Conservation (phyloP, 2,888 invertebrate species). For the Anagyrus pseudococci region DNA sequence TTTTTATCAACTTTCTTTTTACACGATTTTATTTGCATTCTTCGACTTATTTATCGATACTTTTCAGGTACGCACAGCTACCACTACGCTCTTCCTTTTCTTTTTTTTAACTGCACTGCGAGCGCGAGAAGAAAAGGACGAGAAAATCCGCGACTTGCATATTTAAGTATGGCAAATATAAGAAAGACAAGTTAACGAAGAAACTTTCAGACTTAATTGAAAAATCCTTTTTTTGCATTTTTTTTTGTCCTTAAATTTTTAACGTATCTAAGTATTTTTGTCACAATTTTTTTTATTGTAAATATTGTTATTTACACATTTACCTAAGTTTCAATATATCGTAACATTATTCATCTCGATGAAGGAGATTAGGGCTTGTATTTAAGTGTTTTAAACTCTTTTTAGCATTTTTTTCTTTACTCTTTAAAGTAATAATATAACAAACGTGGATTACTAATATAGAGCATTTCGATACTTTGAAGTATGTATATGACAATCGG, state of each 20-base stretch:
- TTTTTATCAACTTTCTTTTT: constrained; percentile 9
- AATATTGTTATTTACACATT: constrained; percentile 60
- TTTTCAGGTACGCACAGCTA: constrained; percentile 40
- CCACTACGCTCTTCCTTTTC: constrained; percentile 39
- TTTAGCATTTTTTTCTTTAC: constrained; percentile 48
- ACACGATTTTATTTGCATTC: constrained; percentile 26
- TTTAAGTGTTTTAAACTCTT: constrained; percentile 40
- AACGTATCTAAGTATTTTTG: constrained; percentile 42
- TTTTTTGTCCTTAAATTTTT: constrained; percentile 13
- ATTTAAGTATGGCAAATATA: constrained; percentile 35
- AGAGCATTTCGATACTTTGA: constrained; percentile 41
- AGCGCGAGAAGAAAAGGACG: constrained; percentile 35
- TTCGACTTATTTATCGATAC: constrained; percentile 27
- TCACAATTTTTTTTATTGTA: constrained; percentile 58
- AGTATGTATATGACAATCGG: constrained; percentile 49
- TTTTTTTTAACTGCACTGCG: constrained; percentile 24
- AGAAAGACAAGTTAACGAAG: constrained; percentile 35
- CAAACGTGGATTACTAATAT: constrained; percentile 56
- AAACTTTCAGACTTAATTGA: constrained; percentile 33
- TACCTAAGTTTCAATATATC: constrained; percentile 55
- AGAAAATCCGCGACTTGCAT: constrained; percentile 36
- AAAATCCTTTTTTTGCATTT: constrained; percentile 20
- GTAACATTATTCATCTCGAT: constrained; percentile 49
- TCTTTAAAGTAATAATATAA: constrained; percentile 52
- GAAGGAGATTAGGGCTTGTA: constrained; percentile 42